Percentiles rank a stretch among this genome's conserved stretches.
phyloP scores from a whole-genome alignment of 2,888 invertebrate species.

The Zonitis immaculata region DNA sequence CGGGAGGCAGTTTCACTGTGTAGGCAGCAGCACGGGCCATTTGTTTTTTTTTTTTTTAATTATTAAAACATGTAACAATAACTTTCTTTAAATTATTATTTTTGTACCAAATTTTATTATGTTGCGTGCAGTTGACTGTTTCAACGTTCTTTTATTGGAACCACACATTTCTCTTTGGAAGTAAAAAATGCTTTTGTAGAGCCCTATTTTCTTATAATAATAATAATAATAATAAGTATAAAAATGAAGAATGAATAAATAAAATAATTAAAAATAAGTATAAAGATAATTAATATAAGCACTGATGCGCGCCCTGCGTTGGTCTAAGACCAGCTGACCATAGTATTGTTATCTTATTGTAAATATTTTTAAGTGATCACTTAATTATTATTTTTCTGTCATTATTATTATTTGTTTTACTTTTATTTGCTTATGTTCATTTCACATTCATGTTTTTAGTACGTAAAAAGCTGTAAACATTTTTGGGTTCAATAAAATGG shows the following conservation, averaged over 20 bases:
- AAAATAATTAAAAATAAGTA: neutral
- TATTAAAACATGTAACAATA: slow-evolving; percentile 1
- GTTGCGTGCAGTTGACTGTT: slow-evolving; percentile 21
- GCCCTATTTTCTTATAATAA: slow-evolving; percentile 45
- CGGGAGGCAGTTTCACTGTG: slow-evolving; percentile 23
- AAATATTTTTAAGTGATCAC: slow-evolving; percentile 51
- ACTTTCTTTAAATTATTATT: no score
- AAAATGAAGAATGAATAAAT: no score
- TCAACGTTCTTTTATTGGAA: slow-evolving; percentile 24
- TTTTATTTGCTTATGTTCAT: slow-evolving; percentile 45
- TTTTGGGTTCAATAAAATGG: slow-evolving; percentile 51
- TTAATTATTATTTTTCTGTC: slow-evolving; percentile 38
- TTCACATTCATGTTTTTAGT: slow-evolving; percentile 50
- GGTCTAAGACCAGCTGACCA: slow-evolving; percentile 49
- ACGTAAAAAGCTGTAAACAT: slow-evolving; percentile 50
- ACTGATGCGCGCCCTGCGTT: slow-evolving; percentile 35
- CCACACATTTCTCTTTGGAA: slow-evolving; percentile 25
- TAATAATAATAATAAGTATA: neutral
- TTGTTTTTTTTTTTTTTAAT: slow-evolving; percentile 6
- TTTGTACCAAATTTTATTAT: neutral
- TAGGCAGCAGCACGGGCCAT: slow-evolving; percentile 23
- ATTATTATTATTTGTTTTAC: neutral
- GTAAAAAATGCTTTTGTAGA: slow-evolving; percentile 44
- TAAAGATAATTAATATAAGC: slow-evolving; percentile 3
- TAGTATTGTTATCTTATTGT: slow-evolving; percentile 50